These are phyloP conservation scores for Fragum fragum DNA, from an alignment of 2,888 invertebrate genomes.

Conservation along the genomic window DNA sequence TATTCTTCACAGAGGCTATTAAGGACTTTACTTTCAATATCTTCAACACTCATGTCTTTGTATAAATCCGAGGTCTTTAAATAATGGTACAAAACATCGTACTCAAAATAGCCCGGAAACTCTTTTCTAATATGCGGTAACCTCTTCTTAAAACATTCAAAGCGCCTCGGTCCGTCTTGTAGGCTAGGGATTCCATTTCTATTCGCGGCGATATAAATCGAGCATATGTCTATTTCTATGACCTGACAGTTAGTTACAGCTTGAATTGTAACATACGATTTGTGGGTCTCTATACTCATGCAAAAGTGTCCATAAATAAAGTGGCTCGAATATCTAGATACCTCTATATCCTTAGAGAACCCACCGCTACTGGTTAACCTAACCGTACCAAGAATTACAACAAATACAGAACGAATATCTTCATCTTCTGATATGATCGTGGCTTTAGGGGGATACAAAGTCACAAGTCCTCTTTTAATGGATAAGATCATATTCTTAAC, in stretches of 20 bases:
- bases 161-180: not conserved
- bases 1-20: not conserved
- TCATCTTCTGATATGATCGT: conserved; percentile 55
- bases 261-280: conserved; percentile 35
- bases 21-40: not conserved
- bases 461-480: conserved; percentile 51
- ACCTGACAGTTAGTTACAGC: conserved; percentile 39
- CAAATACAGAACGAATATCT: conserved; percentile 48
- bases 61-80: not conserved
- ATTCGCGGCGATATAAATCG: conserved; percentile 12
- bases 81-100: conserved; percentile 12
- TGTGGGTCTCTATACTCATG: not conserved
- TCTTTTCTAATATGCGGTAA: not conserved
- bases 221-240: conserved; percentile 25
- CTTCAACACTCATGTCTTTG: not conserved
- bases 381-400: conserved; percentile 60
- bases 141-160: not conserved
- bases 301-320: conserved; percentile 44
- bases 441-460: conserved; percentile 60
- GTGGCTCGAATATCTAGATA: not conserved
- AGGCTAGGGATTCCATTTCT: not conserved
- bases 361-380: conserved; percentile 16
- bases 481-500: conserved; percentile 60
- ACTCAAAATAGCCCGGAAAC: not conserved
- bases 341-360: not conserved